Evolutionary conservation across 2,113 vertebrate species (phyloP).

Genomic region (Ictidomys tridecemlineatus): DNA sequence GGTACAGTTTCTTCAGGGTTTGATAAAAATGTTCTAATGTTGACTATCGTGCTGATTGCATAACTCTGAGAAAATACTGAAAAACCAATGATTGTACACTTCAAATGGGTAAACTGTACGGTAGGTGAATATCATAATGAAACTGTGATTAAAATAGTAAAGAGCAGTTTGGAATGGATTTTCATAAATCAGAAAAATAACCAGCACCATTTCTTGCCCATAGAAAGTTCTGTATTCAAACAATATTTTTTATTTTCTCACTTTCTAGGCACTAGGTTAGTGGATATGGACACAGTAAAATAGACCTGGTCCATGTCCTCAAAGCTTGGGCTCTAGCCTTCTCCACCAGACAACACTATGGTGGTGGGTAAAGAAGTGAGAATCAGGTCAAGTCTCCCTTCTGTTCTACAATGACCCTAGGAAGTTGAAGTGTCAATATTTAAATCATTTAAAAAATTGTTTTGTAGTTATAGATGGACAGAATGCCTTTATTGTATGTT

Average conservation of each 20-base stretch:
- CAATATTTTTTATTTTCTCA: neutral
- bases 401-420: neutral
- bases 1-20: neutral
- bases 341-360: neutral
- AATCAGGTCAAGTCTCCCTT: neutral
- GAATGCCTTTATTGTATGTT: no score
- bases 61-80: neutral
- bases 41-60: neutral
- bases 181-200: neutral
- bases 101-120: neutral
- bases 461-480: no score
- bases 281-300: neutral
- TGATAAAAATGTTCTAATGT: neutral
- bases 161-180: neutral
- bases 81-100: neutral
- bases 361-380: no score
- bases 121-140: neutral
- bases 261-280: neutral
- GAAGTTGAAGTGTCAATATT: neutral
- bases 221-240: neutral
- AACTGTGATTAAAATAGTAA: neutral
- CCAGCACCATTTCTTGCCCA: neutral
- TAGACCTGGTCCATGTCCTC: neutral
- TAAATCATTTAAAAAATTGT: neutral
- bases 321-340: neutral